Evolutionary conservation across 2,113 vertebrate genomes (phyloP), one percentile per base, ranked within the genome.

Genomic region (Siphamia tubifer): DNA sequence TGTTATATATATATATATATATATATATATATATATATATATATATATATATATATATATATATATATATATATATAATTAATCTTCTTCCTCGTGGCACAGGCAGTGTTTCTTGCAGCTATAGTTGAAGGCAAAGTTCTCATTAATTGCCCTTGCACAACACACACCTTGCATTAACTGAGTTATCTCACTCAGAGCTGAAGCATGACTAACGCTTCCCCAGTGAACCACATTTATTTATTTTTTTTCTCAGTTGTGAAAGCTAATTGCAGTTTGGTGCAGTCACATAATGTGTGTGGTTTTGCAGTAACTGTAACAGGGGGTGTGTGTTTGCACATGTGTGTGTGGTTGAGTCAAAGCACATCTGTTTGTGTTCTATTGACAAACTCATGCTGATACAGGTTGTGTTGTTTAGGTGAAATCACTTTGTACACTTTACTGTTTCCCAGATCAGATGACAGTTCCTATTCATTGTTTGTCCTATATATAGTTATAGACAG

Each of bases 61-160:
- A 30, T 7, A 30, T 30, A 30, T 6, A 30, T 6, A 30, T 9
- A 6, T 30, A 24, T 19, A 38, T 42, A 12, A 0, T 30, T 6
- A 2, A 31, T 35, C 20, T 35, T 51, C 31, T 24, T 15, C 23
- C 7, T 52, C 27, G 30, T 55, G 24, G 20, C 30, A 8, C n/a
- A 15, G 23, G 6, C 34, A 13, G 48, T 16, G 34, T 35, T 53
- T 44, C 57, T 24, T 48, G 28, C 32, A 32, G 53, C 45, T 71
- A n/a, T 62, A 31, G 68, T 58, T 42, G 15, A 3, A 80, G 71
- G 64, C 84, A 82, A 85, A 87, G 84, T 57, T 27, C 75, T 36
- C 34, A 24, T 19, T 58, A 70, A 73, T 60, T 51, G 17, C 71
- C 11, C 43, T 79, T 70, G 19, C 38, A 52, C 74, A 86, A 79